Evolutionary conservation across 53 echinoderm and acorn worm species (phyloP).

Genomic region (Antedon mediterranea): DNA sequence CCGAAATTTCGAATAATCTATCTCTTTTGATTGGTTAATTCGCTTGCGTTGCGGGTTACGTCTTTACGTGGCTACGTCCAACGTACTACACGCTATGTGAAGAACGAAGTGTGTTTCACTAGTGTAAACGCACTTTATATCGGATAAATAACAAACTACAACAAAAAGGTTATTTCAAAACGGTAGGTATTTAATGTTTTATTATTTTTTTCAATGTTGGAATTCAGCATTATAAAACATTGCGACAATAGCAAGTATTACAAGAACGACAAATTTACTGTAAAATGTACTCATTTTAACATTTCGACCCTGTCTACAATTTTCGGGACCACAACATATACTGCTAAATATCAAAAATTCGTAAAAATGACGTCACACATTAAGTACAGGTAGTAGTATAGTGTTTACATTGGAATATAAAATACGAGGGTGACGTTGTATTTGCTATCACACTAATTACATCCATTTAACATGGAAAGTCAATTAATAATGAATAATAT

Average conservation of each 20-base stretch:
- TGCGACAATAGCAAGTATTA: neutral
- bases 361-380: neutral
- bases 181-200: neutral
- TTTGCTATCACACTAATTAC: too few relatives aligned
- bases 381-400: neutral
- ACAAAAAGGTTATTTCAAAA: neutral
- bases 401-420: too few relatives aligned
- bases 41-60: too few relatives aligned
- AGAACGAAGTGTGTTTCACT: too few relatives aligned
- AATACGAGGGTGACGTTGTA: too few relatives aligned
- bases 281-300: neutral
- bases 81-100: too few relatives aligned
- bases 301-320: neutral
- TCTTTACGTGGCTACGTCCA: too few relatives aligned
- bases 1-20: too few relatives aligned
- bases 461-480: too few relatives aligned
- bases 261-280: neutral
- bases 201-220: neutral
- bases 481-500: too few relatives aligned
- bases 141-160: neutral
- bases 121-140: too few relatives aligned
- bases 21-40: too few relatives aligned
- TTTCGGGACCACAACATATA: neutral
- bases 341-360: neutral
- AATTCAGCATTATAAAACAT: conserved; percentile 1